A percentile compares a stretch with the other conserved stretches of the same genome.
phyloP scores from a whole-genome alignment of 2,888 invertebrate species.

The Embidobia sp. region DNA sequence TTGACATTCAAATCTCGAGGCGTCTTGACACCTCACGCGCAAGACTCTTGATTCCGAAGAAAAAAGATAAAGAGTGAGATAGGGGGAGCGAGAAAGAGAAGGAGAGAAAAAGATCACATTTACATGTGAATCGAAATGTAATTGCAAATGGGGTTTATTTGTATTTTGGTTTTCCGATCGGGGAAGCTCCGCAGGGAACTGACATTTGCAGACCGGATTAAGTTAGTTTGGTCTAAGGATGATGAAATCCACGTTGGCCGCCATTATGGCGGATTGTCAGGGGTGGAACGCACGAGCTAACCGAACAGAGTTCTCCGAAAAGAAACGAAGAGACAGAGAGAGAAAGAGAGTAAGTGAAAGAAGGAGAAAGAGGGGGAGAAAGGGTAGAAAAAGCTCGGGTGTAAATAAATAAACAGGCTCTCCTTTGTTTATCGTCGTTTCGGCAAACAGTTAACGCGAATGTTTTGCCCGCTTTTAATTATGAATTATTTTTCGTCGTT shows the following conservation, averaged over 20 bases:
- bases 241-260: slow-evolving; percentile 41
- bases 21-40: slow-evolving; percentile 21
- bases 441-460: slow-evolving; percentile 19
- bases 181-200: slow-evolving; percentile 45
- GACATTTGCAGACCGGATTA: slow-evolving; percentile 62
- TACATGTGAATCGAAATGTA: slow-evolving; percentile 51
- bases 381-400: not conserved
- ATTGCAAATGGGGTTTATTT: slow-evolving; percentile 48
- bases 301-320: no score
- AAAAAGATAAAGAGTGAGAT: no score
- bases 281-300: slow-evolving; percentile 4
- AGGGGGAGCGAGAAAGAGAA: no score
- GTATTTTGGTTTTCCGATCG: slow-evolving; percentile 52
- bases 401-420: slow-evolving; percentile 18
- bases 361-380: not conserved
- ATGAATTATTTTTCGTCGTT: slow-evolving; percentile 33
- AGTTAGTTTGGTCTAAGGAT: slow-evolving; percentile 51
- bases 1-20: slow-evolving; percentile 30
- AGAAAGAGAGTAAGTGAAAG: no score
- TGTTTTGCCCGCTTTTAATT: slow-evolving; percentile 34
- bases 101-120: slow-evolving; percentile 32
- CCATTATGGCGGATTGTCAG: slow-evolving; percentile 29
- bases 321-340: not conserved
- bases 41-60: no score
- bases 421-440: slow-evolving; percentile 33